Evolutionary conservation across 1,140 invertebrate species (phyloP).

Genomic region (Meloidogyne hapla): DNA sequence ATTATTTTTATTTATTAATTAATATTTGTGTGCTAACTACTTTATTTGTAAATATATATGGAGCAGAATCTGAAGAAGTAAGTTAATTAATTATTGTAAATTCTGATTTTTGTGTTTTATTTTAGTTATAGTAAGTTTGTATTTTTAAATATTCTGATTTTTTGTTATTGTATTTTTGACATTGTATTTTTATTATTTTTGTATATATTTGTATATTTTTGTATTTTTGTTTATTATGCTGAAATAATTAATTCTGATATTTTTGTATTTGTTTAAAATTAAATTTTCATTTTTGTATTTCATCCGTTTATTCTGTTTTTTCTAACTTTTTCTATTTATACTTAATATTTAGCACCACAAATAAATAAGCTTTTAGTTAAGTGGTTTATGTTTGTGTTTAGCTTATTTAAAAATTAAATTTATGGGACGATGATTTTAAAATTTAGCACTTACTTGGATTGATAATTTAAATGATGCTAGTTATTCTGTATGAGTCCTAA

Average conservation of each 20-base stretch:
- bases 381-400: background rate
- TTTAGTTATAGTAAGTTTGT: background rate
- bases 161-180: no score
- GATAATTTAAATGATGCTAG: background rate
- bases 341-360: no score
- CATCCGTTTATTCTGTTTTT: no score
- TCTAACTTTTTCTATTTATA: no score
- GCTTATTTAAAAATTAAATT: background rate
- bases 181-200: background rate
- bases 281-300: no score
- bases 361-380: background rate
- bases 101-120: background rate
- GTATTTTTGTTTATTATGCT: background rate
- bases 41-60: background rate
- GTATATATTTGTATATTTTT: background rate
- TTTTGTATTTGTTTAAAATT: no score
- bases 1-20: background rate
- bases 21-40: background rate
- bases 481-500: conserved; percentile 2
- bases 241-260: no score
- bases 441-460: background rate
- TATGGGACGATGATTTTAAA: background rate
- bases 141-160: background rate
- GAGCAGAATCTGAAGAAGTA: background rate
- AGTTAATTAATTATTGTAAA: background rate